Base-by-base conservation (phyloP, 2,113 vertebrate genomes). In the Ochotona princeps region DNA sequence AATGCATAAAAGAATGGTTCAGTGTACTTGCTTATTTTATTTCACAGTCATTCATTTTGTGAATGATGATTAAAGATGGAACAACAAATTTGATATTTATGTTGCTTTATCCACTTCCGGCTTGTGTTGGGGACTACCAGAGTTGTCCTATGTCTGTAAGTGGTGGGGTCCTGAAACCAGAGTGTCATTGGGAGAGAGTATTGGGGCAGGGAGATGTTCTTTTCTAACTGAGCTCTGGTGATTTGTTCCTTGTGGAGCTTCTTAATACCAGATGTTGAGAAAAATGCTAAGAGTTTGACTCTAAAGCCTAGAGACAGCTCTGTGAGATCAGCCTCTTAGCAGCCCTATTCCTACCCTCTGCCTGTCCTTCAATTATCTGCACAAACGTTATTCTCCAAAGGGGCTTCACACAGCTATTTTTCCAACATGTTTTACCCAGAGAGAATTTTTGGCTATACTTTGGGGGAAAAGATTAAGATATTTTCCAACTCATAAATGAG, bases 11-110 rank as follows among this genome's bases (percentile, higher is more conserved):
- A 73, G 72, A 44, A 57, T 83, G 21, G 79, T 35, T 44, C 32
- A 94, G 74, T 49, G 92, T 47, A 93, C 81, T 70, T 57, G 3
- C 65, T 87, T 94, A 51, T 7, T 95, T 87, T 82, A 1, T 92
- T 23, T 86, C 81, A 12, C 8, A 94, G 15, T 75, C 83, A 70
- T 65, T 63, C 26, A 69, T 69, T 92, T 94, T 89, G 28, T 60
- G 90, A 90, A 54, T 35, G 20, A 82, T 35, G 67, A 90, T 75
- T 81, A 92, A 38, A 87, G 8, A 25, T 7, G 3, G 23, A 79
- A 91, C 83, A 87, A 78, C 60, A 92, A 92, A 87, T 1, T 0
- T 10, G 38, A 35, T 26, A 26, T 74, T 21, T 87, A 70, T 67
- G 69, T 72, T 2, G 78, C 49, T 92, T 91, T 28, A 3, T 70